These are phyloP conservation scores for Rhinolophus sinicus DNA, from an alignment of 2,113 vertebrate genomes.

Conservation along the genomic window DNA sequence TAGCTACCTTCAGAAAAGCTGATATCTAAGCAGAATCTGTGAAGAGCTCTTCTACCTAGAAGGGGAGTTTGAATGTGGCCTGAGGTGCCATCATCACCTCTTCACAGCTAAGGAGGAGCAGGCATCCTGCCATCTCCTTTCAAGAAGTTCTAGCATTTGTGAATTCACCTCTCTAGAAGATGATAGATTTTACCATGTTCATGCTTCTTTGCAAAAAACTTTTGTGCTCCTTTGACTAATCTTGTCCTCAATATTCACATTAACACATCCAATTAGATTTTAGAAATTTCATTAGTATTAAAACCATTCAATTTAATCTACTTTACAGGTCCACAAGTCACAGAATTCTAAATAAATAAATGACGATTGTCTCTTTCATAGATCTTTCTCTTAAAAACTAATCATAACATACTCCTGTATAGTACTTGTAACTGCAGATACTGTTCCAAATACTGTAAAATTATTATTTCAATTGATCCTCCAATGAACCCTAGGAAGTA, in stretches of 20 bases:
- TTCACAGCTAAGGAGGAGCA: neutral
- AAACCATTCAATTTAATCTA: neutral
- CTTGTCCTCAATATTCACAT: neutral
- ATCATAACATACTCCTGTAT: neutral
- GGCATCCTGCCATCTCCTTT: neutral
- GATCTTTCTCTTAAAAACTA: slow-evolving; percentile 26
- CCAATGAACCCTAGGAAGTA: neutral
- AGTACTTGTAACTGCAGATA: neutral
- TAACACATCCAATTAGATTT: neutral
- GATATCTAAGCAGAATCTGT: slow-evolving; percentile 57
- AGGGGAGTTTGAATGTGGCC: neutral
- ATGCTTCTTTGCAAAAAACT: neutral
- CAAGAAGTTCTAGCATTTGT: neutral
- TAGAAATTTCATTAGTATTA: slow-evolving; percentile 1
- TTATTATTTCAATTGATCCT: slow-evolving; percentile 4
- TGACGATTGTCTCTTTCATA: neutral
- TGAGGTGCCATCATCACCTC: slow-evolving; percentile 15
- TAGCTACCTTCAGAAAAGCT: slow-evolving; percentile 62
- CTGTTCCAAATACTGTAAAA: neutral
- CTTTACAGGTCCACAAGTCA: neutral
- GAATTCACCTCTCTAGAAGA: slow-evolving; percentile 34
- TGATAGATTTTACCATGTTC: neutral
- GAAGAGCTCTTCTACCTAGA: slow-evolving; percentile 39
- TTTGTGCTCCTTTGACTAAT: neutral
- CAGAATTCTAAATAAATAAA: slow-evolving; percentile 41